Evolutionary conservation across 64 coral and sea anemone species (phyloP), one percentile per base, ranked within the genome.

Genomic region (Stylophora pistillata): DNA sequence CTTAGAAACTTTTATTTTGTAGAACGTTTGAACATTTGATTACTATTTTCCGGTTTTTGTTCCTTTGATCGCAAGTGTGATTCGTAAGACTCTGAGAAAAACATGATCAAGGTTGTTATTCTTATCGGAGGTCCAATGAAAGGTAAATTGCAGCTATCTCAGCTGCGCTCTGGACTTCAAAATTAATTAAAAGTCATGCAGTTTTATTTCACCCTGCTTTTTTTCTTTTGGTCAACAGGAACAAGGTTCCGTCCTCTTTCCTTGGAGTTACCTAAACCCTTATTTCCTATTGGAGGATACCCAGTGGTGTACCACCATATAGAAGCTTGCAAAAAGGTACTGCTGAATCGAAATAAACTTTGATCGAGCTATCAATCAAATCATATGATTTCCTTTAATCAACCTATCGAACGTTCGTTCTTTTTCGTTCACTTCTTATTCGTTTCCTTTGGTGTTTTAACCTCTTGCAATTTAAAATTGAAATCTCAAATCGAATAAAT

Each of bases 251-350:
- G 97, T 6, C 97, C 97, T 71, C 88, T 99, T 10, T 99, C 97
- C 15, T 65, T 99, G 64, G 97, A 99, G 31, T 62, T 99, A 4
- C 97, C 97, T 0, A 99, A 99, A 74, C 97, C 97, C 2, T 73
- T 99, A 9, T 99, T 99, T 23, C 97, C 97, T 3, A 91, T 99
- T 6, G 97, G 89, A 74, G 97, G 97, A 27, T 95, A 85, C 80
- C 97, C 97, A 69, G 81, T 99, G 6, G 93, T 99, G 37, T 94
- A 99, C 11, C 97, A 99, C 34, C 97, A 99, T 33, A 99, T 99
- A 15, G 97, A 99, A 91, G 90, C 97, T 58, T 99, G 97, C 73
- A 88, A 41, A 69, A 95, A 99, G 97, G 97, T 95, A 73, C 3
- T 74, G 21, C 37, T 47, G 7, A 47, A 4, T 47, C n/a, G n/a